phyloP scores from a whole-genome alignment of 2,888 invertebrate genomes.

The Dryobota labecula region DNA sequence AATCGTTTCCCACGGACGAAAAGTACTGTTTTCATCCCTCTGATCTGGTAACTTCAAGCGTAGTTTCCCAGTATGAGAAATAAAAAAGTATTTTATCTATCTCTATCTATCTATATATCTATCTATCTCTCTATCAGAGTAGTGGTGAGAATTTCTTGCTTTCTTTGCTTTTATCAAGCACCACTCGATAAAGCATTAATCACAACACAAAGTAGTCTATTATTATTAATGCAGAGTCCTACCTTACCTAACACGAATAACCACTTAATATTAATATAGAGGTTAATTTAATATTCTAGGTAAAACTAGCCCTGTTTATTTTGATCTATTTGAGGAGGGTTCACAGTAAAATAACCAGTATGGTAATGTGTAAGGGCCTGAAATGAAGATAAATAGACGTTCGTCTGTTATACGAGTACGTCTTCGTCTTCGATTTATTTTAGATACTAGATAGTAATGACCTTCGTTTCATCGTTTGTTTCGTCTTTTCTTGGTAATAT shows the following conservation, averaged over 20 bases:
- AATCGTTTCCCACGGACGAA: too few relatives aligned
- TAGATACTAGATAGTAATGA: too few relatives aligned
- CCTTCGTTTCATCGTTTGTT: too few relatives aligned
- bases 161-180: too few relatives aligned
- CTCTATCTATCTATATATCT: too few relatives aligned
- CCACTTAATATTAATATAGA: constrained; percentile 12
- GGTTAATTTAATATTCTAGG: constrained; percentile 5
- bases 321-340: not conserved
- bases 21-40: too few relatives aligned
- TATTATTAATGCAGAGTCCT: constrained; percentile 1
- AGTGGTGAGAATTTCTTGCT: too few relatives aligned
- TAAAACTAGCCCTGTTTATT: constrained; percentile 15
- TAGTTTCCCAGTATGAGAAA: too few relatives aligned
- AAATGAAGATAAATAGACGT: constrained; percentile 8
- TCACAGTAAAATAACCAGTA: not conserved
- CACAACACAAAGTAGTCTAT: not conserved
- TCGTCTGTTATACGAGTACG: not conserved
- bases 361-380: constrained; percentile 3
- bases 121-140: too few relatives aligned
- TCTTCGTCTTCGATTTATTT: not conserved
- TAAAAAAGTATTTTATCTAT: too few relatives aligned
- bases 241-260: not conserved
- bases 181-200: not conserved
- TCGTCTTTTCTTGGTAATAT: not conserved
- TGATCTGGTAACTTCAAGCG: too few relatives aligned